Percentiles rank a stretch among this genome's conserved stretches.
Conservation (phyloP, 2,888 invertebrate genomes). For the Campaea margaritaria region DNA sequence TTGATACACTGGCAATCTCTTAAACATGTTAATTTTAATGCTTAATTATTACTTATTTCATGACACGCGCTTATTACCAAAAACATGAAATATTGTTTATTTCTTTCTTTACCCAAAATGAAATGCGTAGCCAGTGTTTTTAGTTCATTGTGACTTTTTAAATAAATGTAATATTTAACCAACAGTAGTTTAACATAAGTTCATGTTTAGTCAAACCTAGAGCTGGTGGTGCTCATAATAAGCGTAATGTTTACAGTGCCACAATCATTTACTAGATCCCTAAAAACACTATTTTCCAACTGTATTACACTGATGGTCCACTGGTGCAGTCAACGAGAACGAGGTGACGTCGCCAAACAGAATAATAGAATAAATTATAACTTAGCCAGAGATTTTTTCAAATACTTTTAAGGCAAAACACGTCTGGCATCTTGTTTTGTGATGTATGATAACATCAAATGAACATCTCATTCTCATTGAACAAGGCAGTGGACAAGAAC, state of each 20-base stretch:
- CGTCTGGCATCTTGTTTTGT: too few relatives aligned
- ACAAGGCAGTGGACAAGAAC: too few relatives aligned
- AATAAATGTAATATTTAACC: slow-evolving; percentile 1
- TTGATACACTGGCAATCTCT: slow-evolving; percentile 13
- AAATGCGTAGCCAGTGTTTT: slow-evolving; percentile 6
- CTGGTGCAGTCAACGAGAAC: too few relatives aligned
- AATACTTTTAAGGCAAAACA: too few relatives aligned
- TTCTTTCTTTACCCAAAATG: not conserved
- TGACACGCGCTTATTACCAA: not conserved
- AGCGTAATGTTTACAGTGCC: not conserved
- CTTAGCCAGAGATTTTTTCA: too few relatives aligned
- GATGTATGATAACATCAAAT: too few relatives aligned
- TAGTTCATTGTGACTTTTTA: not conserved
- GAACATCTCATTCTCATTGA: too few relatives aligned
- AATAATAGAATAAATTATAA: too few relatives aligned
- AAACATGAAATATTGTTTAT: not conserved
- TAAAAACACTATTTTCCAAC: too few relatives aligned
- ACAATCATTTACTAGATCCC: too few relatives aligned
- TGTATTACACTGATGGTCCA: too few relatives aligned
- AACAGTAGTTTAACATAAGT: slow-evolving; percentile 15
- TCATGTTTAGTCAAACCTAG: slow-evolving; percentile 1
- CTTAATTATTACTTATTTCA: not conserved
- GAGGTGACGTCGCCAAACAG: too few relatives aligned
- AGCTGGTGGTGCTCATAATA: not conserved
- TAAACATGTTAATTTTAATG: not conserved